Evolutionary conservation across 1,140 invertebrate species (phyloP), one percentile per base, ranked within the genome.

Genomic region (Samia ricini): DNA sequence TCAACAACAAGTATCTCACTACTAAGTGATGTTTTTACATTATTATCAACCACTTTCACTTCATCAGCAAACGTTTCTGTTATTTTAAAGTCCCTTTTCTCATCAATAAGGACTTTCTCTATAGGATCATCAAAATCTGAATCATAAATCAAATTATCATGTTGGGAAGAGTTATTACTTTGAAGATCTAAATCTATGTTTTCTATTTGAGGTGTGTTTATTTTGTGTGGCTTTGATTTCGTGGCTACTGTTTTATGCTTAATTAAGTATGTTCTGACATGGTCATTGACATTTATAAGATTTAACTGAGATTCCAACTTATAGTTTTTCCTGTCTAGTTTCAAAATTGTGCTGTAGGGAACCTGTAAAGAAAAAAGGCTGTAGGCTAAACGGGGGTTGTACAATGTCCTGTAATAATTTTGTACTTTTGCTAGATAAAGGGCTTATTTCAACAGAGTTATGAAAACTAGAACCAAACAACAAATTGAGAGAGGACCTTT

Each of bases 221-320:
- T 21, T 23, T 55, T 55, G 22, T 55, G 52, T 55, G 52, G 21
- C 15, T 55, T 36, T 36, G 33, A 36, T 42, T 42, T 42, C 12
- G 33, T 1, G 4, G n/a, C 7, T 18, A 5, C 3, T 15, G 21
- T 23, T 18, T 7, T 56, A 10, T 33, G 55, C 21, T 33, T 56
- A 20, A 33, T 36, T 18, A 23, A n/a, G 4, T 18, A 56, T 33
- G 24, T 56, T 19, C 24, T 56, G 26, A 56, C 26, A 20, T 10
- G n/a, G 8, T 36, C n/a, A 29, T 56, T 36, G 0, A 19, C 26
- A n/a, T 1, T 56, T 19, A 56, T 20, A 1, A 33, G 4, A 18
- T 56, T 26, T 56, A 56, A 24, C 15, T 22, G 24, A 15, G 52
- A 24, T 55, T 22, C 15, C 4, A 55, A 24, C 2, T 55, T 55